These are phyloP conservation scores for Rhyacophila evoluta DNA, from an alignment of 2,888 invertebrate genomes.

Conservation along the genomic window DNA sequence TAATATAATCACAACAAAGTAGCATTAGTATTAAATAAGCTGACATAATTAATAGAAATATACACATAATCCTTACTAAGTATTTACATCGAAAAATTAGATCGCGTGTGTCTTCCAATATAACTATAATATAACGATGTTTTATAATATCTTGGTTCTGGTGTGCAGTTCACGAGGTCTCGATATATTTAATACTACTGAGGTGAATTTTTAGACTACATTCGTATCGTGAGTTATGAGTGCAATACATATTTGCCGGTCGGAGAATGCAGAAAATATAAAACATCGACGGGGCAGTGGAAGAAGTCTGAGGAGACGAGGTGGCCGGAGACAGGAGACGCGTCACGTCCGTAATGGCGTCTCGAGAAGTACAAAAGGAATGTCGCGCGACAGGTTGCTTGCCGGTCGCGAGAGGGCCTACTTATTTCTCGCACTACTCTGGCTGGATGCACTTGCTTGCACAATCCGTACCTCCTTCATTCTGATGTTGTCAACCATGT, in stretches of 20 bases:
- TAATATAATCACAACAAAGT: no score
- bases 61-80: no score
- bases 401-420: background rate
- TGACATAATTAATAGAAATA: no score
- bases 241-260: background rate
- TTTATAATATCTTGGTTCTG: no score
- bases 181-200: no score
- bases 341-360: background rate
- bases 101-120: no score
- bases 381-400: conserved; percentile 13
- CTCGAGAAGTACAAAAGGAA: background rate
- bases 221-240: background rate
- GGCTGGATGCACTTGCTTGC: conserved; percentile 3
- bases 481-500: no score
- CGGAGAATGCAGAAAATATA: background rate
- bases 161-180: no score
- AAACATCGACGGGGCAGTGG: background rate
- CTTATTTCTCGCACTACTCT: background rate
- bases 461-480: no score
- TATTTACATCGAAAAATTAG: no score
- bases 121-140: no score
- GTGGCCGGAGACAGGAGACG: background rate
- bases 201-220: background rate
- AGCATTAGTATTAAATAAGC: no score
- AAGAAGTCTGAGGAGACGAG: background rate